These are phyloP conservation scores for Drosophila melanosoma DNA, from an alignment of 2,888 invertebrate species.

Conservation along the genomic window DNA sequence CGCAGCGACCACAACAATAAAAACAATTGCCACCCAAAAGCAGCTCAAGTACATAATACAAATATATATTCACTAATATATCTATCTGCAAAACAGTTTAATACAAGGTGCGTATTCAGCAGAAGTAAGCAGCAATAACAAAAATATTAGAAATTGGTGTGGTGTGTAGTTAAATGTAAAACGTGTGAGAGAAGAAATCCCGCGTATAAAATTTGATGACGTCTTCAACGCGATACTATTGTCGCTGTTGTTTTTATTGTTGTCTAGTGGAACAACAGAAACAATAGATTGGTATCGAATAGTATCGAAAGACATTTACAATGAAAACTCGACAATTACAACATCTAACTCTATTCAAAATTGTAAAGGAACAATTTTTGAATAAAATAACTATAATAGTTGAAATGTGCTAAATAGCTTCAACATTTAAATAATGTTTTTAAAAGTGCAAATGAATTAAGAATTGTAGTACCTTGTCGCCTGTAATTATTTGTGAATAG, in stretches of 20 bases:
- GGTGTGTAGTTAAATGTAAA: conserved; percentile 53
- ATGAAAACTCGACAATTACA: not conserved
- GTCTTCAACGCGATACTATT: conserved; percentile 66
- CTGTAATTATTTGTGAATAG: not conserved
- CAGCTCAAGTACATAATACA: conserved; percentile 59
- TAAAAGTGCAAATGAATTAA: not conserved
- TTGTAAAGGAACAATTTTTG: not conserved
- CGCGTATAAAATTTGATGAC: conserved; percentile 76
- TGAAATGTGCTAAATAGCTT: not conserved
- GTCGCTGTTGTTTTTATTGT: conserved; percentile 12
- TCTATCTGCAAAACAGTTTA: conserved; percentile 41
- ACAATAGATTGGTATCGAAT: conserved; percentile 45
- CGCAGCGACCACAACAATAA: conserved; percentile 56
- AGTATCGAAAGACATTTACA: conserved; percentile 31
- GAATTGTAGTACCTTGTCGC: too few relatives aligned
- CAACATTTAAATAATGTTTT: not conserved
- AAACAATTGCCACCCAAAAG: conserved; percentile 57
- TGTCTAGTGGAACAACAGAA: conserved; percentile 42
- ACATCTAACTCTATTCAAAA: not conserved
- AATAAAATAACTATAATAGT: not conserved
- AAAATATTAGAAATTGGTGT: conserved; percentile 32
- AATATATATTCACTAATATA: conserved; percentile 31
- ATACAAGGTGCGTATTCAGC: conserved; percentile 69
- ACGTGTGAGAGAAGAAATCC: conserved; percentile 71
- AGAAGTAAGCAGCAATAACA: conserved; percentile 34